Conservation (phyloP, 64 coral and sea anemone species). For the Montipora foliosa region DNA sequence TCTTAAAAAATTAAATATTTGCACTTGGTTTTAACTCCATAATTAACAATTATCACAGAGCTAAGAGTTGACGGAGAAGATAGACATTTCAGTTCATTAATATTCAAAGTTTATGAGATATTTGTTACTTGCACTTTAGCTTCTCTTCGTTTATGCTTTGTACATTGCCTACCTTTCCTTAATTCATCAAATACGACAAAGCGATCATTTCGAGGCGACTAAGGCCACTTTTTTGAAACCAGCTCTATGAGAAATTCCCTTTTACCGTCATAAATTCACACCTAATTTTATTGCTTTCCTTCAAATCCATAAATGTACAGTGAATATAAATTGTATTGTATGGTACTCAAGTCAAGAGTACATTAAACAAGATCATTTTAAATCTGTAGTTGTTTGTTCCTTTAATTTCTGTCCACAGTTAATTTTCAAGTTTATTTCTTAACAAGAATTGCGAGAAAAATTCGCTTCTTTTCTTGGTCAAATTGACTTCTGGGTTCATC, state of each 20-base stretch:
- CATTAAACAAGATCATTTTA: not conserved
- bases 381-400: not conserved
- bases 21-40: slow-evolving; percentile 9
- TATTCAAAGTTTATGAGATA: not conserved
- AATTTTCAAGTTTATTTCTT: not conserved
- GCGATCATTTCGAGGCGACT: not conserved
- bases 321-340: not conserved
- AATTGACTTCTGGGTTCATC: not conserved
- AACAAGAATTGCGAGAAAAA: not conserved
- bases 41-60: slow-evolving; percentile 30
- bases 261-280: not conserved
- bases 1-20: slow-evolving; percentile 33
- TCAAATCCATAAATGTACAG: not conserved
- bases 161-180: no score
- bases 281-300: not conserved
- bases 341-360: not conserved
- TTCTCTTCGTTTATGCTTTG: not conserved
- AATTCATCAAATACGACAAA: not conserved
- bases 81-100: not conserved
- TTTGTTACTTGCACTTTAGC: not conserved
- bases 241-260: no score
- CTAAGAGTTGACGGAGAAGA: not conserved
- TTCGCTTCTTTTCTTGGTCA: not conserved
- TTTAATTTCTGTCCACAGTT: not conserved
- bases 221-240: not conserved